Conservation (phyloP, 2,888 invertebrate species). For the Ditula angustiorana region DNA sequence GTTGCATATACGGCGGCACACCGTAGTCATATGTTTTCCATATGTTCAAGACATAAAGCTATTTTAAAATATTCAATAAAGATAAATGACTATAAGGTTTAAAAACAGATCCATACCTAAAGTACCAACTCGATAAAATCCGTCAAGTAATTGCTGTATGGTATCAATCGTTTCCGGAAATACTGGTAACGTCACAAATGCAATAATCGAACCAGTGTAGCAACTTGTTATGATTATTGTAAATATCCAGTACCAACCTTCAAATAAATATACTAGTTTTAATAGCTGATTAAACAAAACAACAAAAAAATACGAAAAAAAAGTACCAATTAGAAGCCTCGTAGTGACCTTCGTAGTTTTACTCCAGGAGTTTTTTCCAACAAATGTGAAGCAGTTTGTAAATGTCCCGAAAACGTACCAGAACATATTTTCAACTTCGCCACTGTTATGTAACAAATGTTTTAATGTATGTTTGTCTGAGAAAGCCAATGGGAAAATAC, state of each 20-base stretch:
- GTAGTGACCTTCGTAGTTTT: slow-evolving; percentile 89
- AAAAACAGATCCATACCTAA: slow-evolving; percentile 79
- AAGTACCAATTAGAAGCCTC: slow-evolving; percentile 88
- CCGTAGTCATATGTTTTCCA: too few relatives aligned
- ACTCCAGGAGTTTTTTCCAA: slow-evolving; percentile 89
- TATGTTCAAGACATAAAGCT: too few relatives aligned
- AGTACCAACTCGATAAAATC: slow-evolving; percentile 90
- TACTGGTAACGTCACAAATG: slow-evolving; percentile 92
- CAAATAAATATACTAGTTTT: slow-evolving; percentile 43
- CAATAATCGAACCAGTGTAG: slow-evolving; percentile 94
- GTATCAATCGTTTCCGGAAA: slow-evolving; percentile 91
- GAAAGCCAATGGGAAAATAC: slow-evolving; percentile 90
- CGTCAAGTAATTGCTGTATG: slow-evolving; percentile 87
- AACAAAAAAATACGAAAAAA: not conserved
- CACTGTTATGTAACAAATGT: slow-evolving; percentile 88
- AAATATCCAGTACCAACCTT: slow-evolving; percentile 93
- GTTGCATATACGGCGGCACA: too few relatives aligned
- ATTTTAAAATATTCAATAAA: too few relatives aligned
- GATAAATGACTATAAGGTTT: too few relatives aligned
- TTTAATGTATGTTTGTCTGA: slow-evolving; percentile 89
- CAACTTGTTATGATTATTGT: slow-evolving; percentile 94
- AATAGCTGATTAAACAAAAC: not conserved
- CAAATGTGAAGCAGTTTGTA: slow-evolving; percentile 91
- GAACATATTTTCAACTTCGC: slow-evolving; percentile 93
- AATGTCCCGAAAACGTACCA: slow-evolving; percentile 95